Percentiles rank a stretch among this genome's conserved stretches.
Evolutionary conservation across 2,888 invertebrate species (phyloP).

Genomic region (Nemotelus pantherinus): DNA sequence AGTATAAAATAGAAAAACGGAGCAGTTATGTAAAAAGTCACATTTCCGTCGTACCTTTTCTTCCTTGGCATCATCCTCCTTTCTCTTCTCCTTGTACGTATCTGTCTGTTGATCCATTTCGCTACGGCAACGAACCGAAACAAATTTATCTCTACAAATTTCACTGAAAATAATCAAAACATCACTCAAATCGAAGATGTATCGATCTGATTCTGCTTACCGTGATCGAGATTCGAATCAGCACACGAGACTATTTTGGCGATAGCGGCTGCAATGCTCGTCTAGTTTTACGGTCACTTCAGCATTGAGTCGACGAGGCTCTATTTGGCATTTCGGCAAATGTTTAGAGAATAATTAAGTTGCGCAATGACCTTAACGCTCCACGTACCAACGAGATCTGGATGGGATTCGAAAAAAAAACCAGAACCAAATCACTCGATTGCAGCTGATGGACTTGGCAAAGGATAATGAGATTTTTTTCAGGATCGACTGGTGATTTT

Average conservation of each 20-base stretch:
- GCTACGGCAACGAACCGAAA: neutral
- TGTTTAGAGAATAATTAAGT: neutral
- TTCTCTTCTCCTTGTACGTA: slow-evolving; percentile 30
- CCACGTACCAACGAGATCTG: neutral
- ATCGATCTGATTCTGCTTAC: neutral
- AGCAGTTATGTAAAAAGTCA: slow-evolving; percentile 22
- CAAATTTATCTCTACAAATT: neutral
- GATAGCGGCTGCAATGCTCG: too few species aligned
- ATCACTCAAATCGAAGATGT: too few species aligned
- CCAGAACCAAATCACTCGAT: neutral
- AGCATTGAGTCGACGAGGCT: neutral
- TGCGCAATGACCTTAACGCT: slow-evolving; percentile 37
- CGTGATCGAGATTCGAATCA: neutral
- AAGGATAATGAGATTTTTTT: neutral
- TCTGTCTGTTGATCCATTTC: slow-evolving; percentile 40
- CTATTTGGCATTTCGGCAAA: slow-evolving; percentile 15
- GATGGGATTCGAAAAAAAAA: neutral
- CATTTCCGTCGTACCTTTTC: slow-evolving; percentile 14
- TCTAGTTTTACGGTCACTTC: too few species aligned
- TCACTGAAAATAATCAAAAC: neutral
- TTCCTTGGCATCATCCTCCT: slow-evolving; percentile 8
- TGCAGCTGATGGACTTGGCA: neutral
- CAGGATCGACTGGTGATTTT: neutral
- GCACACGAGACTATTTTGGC: too few species aligned
- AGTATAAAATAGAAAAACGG: neutral